Evolutionary conservation across 2,888 invertebrate species (phyloP).

Genomic region (Troides aeacus): DNA sequence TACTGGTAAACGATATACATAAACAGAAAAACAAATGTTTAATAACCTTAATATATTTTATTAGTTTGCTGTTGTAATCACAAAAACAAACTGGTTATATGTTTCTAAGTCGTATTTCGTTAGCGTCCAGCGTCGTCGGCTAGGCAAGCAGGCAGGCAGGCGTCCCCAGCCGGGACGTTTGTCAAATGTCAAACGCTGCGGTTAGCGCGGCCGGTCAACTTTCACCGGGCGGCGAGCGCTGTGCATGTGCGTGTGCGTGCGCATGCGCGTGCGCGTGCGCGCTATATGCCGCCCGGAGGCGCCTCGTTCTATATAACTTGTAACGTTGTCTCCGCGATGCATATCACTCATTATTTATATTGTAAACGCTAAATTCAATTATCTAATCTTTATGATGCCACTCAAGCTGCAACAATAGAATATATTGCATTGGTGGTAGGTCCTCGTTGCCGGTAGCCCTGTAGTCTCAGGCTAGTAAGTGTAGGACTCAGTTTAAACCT

Average conservation of each 20-base stretch:
- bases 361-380: too few relatives aligned
- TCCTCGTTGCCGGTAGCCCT: too few relatives aligned
- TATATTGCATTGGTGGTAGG: too few relatives aligned
- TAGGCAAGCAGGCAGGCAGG: constrained; percentile 38
- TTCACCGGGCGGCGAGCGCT: constrained; percentile 54
- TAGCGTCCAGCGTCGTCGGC: constrained; percentile 29
- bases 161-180: constrained; percentile 46
- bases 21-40: neutral
- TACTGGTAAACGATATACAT: neutral
- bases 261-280: constrained; percentile 33
- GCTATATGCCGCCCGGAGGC: constrained; percentile 12
- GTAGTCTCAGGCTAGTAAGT: too few relatives aligned
- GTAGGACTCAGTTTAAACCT: too few relatives aligned
- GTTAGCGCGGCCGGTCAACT: constrained; percentile 51
- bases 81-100: constrained; percentile 8
- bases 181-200: constrained; percentile 52
- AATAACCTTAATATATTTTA: neutral
- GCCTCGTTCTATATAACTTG: constrained; percentile 31
- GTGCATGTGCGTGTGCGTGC: constrained; percentile 32
- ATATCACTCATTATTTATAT: neutral
- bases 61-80: neutral
- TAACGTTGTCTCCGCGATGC: constrained; percentile 22
- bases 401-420: too few relatives aligned
- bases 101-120: neutral
- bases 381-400: too few relatives aligned